phyloP scores from a whole-genome alignment of 1,140 invertebrate species.

The Ips typographus region DNA sequence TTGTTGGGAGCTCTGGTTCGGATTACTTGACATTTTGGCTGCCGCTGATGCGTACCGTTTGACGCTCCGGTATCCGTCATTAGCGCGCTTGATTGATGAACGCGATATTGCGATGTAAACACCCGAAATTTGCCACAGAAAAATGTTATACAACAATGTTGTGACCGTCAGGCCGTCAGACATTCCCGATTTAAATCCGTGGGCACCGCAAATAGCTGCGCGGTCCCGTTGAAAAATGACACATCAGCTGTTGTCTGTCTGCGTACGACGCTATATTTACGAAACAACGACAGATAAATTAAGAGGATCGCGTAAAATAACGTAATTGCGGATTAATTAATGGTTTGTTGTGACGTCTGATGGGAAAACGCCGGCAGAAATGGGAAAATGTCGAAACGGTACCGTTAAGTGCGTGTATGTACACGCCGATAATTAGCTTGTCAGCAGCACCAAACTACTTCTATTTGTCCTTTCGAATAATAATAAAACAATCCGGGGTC shows the following conservation, averaged over 20 bases:
- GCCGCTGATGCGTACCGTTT: constrained; percentile 18
- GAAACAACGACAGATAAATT: neutral
- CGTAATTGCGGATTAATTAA: neutral
- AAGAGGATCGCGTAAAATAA: neutral
- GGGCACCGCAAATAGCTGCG: neutral
- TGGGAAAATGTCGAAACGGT: neutral
- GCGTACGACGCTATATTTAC: neutral
- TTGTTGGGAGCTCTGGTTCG: constrained; percentile 12
- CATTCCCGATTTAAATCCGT: neutral
- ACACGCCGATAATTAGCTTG: neutral
- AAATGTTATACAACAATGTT: too few species aligned
- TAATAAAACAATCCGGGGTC: neutral
- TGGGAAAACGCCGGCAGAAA: neutral
- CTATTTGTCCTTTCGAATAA: neutral
- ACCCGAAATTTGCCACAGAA: too few species aligned
- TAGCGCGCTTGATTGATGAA: too few species aligned
- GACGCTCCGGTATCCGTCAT: neutral
- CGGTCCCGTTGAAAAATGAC: neutral
- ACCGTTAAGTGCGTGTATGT: neutral
- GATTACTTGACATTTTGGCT: neutral
- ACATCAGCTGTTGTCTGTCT: constrained; percentile 5
- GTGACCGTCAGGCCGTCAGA: neutral
- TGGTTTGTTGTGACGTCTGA: neutral
- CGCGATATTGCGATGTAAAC: too few species aligned
- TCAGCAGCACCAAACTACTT: neutral